Evolutionary conservation across 2,113 vertebrate species (phyloP), one percentile per base, ranked within the genome.

Genomic region (Felis chaus): DNA sequence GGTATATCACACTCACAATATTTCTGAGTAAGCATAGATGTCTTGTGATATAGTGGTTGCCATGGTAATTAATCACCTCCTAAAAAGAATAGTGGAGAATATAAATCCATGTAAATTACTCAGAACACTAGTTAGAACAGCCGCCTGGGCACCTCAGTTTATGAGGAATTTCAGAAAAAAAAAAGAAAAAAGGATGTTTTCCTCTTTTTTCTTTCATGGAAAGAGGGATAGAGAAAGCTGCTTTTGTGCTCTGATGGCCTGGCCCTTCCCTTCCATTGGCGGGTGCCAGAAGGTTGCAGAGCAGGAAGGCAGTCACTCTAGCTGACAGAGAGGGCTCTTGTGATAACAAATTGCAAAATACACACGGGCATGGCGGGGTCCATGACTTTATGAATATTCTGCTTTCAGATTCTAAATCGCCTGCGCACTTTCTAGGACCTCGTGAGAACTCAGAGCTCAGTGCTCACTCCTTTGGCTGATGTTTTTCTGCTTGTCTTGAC

Each of bases 1-100:
- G 95, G 71, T 91, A 88, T 74, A 48, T 90, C 96, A 88, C 78
- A 53, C 16, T 94, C 97, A 97, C 65, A 97, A 39, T 94, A 55
- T 97, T 97, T 97, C 91, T 96, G 96, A 97, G 97, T 93, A 16
- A 98, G 97, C 89, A 74, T 80, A 91, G 27, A 6, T 96, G 69
- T 95, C 82, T 53, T 97, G 80, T 84, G 25, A 94, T 98, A 81
- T 89, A 88, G 87, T 94, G 76, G 98, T 99, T 99, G 95, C 97
- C 80, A 98, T 98, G 98, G 98, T 91, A 97, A 98, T 98, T 98
- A 98, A 98, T 98, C 82, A 1, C 14, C 0, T 61, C 86, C 97
- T 94, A 29, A 97, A 97, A 98, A 98, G 97, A 94, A 97, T 96
- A 87, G 57, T 80, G 36, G 71, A 0, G 78, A 97, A 97, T 98